Percentiles rank a stretch among this genome's conserved stretches.
Conservation (phyloP, 1,140 invertebrate genomes). For the Saccostrea cuccullata region DNA sequence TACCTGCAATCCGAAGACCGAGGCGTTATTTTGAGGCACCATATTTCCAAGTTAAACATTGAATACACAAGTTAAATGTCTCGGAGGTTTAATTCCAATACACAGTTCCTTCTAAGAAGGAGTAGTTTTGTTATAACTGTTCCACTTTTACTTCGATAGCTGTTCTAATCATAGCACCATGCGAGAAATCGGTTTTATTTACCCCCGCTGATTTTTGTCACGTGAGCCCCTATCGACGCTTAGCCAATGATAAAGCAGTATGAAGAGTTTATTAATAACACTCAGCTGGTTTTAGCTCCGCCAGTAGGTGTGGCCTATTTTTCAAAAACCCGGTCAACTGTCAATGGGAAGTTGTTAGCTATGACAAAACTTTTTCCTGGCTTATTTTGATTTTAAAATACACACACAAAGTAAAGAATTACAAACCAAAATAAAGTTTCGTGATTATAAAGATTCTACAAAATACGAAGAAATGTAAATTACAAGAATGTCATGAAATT, state of each 20-base stretch:
- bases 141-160: slow-evolving; percentile 36
- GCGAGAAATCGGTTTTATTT: slow-evolving; percentile 32
- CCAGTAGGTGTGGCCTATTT: slow-evolving; percentile 27
- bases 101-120: slow-evolving; percentile 48
- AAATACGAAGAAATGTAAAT: not conserved
- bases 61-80: slow-evolving; percentile 10
- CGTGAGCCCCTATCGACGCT: not conserved
- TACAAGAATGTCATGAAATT: not conserved
- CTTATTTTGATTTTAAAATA: slow-evolving; percentile 31
- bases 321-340: slow-evolving; percentile 38
- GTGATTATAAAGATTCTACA: not conserved
- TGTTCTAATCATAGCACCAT: slow-evolving; percentile 16
- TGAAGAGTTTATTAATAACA: not conserved
- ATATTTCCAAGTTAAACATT: slow-evolving; percentile 53
- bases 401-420: not conserved
- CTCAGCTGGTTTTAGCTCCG: slow-evolving; percentile 13
- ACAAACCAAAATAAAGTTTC: not conserved
- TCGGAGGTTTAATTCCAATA: slow-evolving; percentile 12
- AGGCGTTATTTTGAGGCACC: slow-evolving; percentile 63
- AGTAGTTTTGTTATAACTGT: slow-evolving; percentile 35
- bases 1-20: slow-evolving; percentile 74
- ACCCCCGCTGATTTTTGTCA: slow-evolving; percentile 40
- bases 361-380: slow-evolving; percentile 2
- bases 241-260: not conserved
- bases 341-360: slow-evolving; percentile 25